Conservation (phyloP, 2,113 vertebrate genomes). For the Caretta caretta region DNA sequence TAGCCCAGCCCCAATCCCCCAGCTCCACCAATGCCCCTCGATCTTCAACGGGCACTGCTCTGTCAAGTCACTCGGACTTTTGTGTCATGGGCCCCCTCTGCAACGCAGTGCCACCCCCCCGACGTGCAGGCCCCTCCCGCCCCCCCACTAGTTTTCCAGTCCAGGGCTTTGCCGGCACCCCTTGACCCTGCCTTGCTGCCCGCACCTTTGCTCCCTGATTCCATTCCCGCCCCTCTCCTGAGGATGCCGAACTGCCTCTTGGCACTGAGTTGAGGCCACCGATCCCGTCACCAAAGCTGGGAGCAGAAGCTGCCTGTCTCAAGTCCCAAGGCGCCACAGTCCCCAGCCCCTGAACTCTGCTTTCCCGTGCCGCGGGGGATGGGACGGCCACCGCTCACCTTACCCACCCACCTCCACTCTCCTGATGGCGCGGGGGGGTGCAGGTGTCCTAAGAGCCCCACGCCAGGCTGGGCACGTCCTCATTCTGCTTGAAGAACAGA, state of each 20-base stretch:
- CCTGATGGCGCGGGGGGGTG: neutral
- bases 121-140: no score
- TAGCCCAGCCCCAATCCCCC: neutral
- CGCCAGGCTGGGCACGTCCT: neutral
- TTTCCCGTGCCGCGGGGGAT: neutral
- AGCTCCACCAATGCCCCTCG: neutral
- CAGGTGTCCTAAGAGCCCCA: neutral
- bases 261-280: neutral
- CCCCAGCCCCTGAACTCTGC: neutral
- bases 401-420: neutral
- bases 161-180: neutral
- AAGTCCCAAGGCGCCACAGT: neutral
- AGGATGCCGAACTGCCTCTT: no score
- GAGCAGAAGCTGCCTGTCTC: neutral
- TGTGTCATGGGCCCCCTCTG: no score
- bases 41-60: neutral
- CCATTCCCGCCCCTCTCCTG: neutral
- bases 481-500: neutral
- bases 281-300: neutral
- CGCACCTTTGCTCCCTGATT: neutral
- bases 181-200: neutral
- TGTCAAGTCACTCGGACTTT: no score
- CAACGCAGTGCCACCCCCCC: no score
- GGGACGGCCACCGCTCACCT: neutral
- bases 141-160: neutral